Conservation (phyloP, 1,140 invertebrate species). For the Metaphire vulgaris region DNA sequence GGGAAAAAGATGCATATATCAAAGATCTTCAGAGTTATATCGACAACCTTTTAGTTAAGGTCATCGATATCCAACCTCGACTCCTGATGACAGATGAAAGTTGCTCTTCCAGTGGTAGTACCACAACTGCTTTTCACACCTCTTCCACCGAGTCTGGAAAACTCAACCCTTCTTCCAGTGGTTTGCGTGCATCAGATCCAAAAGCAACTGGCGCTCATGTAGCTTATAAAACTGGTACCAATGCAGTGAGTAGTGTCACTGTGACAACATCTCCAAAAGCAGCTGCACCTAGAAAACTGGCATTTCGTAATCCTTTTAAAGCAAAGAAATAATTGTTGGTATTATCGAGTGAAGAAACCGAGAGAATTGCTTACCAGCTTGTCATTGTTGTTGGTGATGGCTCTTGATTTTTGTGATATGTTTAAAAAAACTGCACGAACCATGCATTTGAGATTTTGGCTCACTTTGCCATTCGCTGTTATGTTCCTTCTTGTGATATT, state of each 20-base stretch:
- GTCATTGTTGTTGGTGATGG: too few species aligned
- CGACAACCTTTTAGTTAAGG: slow-evolving; percentile 76
- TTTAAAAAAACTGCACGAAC: too few species aligned
- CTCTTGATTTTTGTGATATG: too few species aligned
- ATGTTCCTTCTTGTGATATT: too few species aligned
- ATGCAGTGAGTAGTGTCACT: not conserved
- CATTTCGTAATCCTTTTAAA: not conserved
- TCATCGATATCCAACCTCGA: slow-evolving; percentile 84
- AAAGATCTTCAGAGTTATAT: slow-evolving; percentile 87
- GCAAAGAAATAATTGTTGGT: not conserved
- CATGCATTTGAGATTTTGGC: too few species aligned
- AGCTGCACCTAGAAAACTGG: not conserved
- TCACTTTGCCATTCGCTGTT: too few species aligned
- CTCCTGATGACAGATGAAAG: slow-evolving; percentile 56
- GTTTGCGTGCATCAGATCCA: not conserved
- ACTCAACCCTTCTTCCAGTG: not conserved
- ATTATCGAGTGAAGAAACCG: too few species aligned
- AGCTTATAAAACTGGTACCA: not conserved
- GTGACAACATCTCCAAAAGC: not conserved
- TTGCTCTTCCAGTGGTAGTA: not conserved
- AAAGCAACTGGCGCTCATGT: not conserved
- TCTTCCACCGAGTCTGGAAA: not conserved
- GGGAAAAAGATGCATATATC: slow-evolving; percentile 70
- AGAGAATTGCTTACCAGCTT: too few species aligned
- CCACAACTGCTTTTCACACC: not conserved